Evolutionary conservation across 2,113 vertebrate genomes (phyloP), one percentile per base, ranked within the genome.

Genomic region (Mastomys coucha): DNA sequence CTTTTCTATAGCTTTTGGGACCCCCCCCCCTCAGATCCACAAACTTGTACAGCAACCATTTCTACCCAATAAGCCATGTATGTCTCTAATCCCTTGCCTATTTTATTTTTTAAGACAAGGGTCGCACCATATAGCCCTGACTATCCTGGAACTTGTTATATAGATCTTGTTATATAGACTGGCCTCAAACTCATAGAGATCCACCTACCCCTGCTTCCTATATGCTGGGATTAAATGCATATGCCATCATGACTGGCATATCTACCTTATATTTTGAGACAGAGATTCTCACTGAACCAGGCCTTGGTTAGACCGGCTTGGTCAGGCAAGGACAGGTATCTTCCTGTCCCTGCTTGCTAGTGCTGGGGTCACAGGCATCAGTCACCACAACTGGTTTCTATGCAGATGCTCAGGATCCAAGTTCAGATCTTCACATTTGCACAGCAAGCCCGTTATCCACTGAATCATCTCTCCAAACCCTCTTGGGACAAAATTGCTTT

Each of bases 401-500:
- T 4, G 33, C 45, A n/a, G 12, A 14, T 3, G 17, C 20, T 70
- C 26, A 26, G 12, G 17, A 26, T 70, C 20, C 42, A 8, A 88
- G 85, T n/a, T 88, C 31, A 53, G 85, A 8, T n/a, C 33, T 69
- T 67, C 39, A 31, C 6, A 17, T 33, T 33, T 86, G 42, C 42
- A 49, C 60, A 49, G 9, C 84, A 45, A 86, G 28, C 39, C 16
- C 16, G 49, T 70, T n/a, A 70, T 45, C 33, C 45, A 88, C 45
- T 24, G 67, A 70, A 70, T n/a, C 65, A 70, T 53, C 67, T 72
- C 67, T 33, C 26, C 70, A 96, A 92, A 91, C 91, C 19, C 31
- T 95, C 63, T 86, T 81, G 17, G 75, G 51, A 95, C 26, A 67
- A 76, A 91, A 24, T 60, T 72, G n/a, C 69, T 97, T n/a, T 1